Evolutionary conservation across 2,113 vertebrate genomes (phyloP), one percentile per base, ranked within the genome.

Genomic region (Micronycteris hirsuta): DNA sequence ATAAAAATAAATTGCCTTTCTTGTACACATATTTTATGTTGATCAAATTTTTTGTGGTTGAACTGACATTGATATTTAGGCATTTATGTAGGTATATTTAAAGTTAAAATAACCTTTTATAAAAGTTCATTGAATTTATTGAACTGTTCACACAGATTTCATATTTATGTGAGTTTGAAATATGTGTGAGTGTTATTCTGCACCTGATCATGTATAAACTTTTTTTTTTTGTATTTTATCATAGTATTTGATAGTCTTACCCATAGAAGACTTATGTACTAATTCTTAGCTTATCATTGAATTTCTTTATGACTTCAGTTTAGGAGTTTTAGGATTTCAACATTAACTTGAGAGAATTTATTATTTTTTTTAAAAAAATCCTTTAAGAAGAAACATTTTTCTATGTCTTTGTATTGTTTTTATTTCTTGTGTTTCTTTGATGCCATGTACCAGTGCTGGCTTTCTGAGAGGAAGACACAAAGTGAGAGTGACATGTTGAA

Each of bases 401-500:
- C 36, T 65, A 67, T 49, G 94, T 95, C 65, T 98, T 98, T 97
- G 93, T 97, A 89, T 95, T 96, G 6, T 71, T 96, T 97, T 95
- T 83, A 20, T 97, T 86, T 86, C 47, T 82, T 93, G 12, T 89
- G 16, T 96, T 93, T 97, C 93, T 96, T 97, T 96, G 73, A 94
- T 95, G 95, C 91, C 76, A 87, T 86, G 89, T 78, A 95, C 97
- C 96, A 96, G 85, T 74, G 76, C 95, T 98, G 97, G 73, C 92
- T 98, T 92, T 97, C 97, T 97, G 97, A 97, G 93, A 98, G 97
- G 78, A 95, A 94, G 97, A 98, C 94, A 97, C 94, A 98, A 98
- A 98, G 98, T 96, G 97, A 98, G 98, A 98, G 97, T 98, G 98
- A 98, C 98, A 98, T 94, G 97, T 96, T 89, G 92, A 98, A 98